Conservation (phyloP, 2,797 vertebrate species). For the Numenius phaeopus region DNA sequence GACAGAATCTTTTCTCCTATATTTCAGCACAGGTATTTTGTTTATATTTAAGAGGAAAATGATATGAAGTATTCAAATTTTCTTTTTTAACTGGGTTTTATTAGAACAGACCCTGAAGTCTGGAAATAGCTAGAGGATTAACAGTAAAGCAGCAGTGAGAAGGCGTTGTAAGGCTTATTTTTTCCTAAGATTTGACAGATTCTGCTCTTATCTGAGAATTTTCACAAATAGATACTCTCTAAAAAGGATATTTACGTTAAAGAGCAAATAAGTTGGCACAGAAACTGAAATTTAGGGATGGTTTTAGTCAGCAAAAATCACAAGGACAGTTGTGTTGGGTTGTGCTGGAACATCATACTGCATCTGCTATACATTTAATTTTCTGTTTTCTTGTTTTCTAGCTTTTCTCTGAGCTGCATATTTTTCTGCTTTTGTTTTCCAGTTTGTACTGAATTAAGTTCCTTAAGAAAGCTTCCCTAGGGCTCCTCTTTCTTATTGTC, state of each 20-base stretch:
- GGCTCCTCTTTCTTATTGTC: neutral
- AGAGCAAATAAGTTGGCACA: neutral
- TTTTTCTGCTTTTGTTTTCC: neutral
- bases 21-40: neutral
- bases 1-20: neutral
- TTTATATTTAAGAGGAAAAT: neutral
- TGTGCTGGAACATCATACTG: neutral
- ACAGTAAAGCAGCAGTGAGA: neutral
- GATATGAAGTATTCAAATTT: neutral
- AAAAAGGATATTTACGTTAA: neutral
- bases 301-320: neutral
- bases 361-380: neutral
- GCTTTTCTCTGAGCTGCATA: neutral
- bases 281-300: neutral
- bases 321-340: neutral
- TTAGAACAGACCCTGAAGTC: neutral
- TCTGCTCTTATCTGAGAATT: neutral
- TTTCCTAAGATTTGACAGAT: neutral
- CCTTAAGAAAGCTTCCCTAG: neutral
- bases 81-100: neutral
- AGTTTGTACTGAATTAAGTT: neutral
- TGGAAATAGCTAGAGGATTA: neutral
- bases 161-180: neutral
- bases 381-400: neutral
- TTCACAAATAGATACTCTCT: neutral